Evolutionary conservation across 2,888 invertebrate genomes (phyloP).

Genomic region (Drosophila barbarae): DNA sequence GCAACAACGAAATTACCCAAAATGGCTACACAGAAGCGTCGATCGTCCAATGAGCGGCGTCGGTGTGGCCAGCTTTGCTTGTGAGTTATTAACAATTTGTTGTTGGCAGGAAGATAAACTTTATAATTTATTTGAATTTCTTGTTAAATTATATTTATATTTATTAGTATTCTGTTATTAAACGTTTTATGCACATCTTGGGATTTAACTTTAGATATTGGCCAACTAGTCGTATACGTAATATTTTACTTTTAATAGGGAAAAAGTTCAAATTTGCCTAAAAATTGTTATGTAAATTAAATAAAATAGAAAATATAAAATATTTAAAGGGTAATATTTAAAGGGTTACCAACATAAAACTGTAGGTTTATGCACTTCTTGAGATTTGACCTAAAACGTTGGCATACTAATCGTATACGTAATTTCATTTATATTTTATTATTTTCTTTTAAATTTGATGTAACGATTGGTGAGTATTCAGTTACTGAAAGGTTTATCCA

Average conservation of each 20-base stretch:
- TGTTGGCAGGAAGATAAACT: neutral
- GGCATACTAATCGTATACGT: constrained; percentile 1
- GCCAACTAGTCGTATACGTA: constrained; percentile 2
- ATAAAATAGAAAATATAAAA: too few species aligned
- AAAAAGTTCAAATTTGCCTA: too few species aligned
- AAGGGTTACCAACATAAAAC: too few species aligned
- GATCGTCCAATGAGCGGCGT: constrained; percentile 69
- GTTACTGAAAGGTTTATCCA: neutral
- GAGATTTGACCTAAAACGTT: neutral
- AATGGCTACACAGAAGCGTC: constrained; percentile 68
- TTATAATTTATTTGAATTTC: neutral
- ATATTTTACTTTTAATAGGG: neutral
- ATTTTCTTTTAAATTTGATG: too few species aligned
- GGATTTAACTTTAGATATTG: neutral
- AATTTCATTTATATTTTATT: neutral
- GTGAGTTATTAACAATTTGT: constrained; percentile 1
- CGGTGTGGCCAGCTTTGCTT: constrained; percentile 34
- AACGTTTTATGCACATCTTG: too few species aligned
- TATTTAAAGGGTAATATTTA: too few species aligned
- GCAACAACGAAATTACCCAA: constrained; percentile 61
- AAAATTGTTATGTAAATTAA: too few species aligned
- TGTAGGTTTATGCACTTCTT: neutral
- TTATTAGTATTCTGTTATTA: too few species aligned
- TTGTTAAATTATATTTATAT: too few species aligned
- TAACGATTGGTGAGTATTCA: too few species aligned